Base-by-base conservation (phyloP, 64 coral and sea anemone genomes). In the Anthopleura sola region DNA sequence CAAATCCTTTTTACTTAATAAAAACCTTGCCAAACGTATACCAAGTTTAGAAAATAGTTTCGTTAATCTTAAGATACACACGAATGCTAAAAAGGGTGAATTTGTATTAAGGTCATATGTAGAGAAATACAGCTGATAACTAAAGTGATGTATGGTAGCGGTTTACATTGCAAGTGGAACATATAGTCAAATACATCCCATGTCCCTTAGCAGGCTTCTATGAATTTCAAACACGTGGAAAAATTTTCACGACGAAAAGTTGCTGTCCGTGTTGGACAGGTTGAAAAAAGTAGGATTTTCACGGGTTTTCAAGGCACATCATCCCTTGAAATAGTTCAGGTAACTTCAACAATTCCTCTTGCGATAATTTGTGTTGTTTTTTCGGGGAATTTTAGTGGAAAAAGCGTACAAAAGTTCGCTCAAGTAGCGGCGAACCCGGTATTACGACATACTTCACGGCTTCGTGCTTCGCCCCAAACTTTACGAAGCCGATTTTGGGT, bases 371-470 rank as follows among this genome's bases (percentile, higher is more conserved):
- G 66, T 71, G 66, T 36, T 33, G 29, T 71, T 71, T 71, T 71
- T 0, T 34, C 14, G 66, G 9, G 13, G 29, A 34, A 71, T 32
- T 71, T 71, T 71, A 3, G 29, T 71, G 66, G n/a, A 3, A 71
- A 71, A 71, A 1, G 12, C 66, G 66, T 71, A 36, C 29, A 71
- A 71, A 71, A 32, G 66, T 2, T 11, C 28, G 28, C 29, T 71
- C 8, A 34, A 71, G 66, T 31, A 71, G 29, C 66, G 66, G 31
- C 66, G 29, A 71, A 34, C 66, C 62, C 12, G 17, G 76, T 37
- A 79, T 79, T 79, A 79, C 76, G 76, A 79, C 76, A 79, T 79
- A 44, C 76, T 79, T 77, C 75, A 77, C 75, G 36, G 75, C 75
- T 77, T 79, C 39, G 44, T 79, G 76, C 20, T 44, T 79, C 76